Conservation (phyloP, 1,140 invertebrate genomes). For the Paramacrobiotus metropolitanus region DNA sequence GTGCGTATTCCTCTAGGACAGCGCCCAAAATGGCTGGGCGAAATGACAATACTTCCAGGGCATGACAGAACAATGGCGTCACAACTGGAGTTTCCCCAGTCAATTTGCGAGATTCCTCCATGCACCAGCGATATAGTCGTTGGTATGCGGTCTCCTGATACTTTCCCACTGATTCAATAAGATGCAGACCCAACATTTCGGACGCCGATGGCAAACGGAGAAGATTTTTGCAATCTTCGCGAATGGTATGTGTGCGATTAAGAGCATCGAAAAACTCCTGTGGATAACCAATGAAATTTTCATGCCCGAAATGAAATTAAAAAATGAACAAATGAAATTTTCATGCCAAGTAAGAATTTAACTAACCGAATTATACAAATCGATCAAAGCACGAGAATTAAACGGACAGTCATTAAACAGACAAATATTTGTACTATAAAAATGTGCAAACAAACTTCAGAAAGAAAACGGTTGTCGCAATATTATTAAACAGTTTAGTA, state of each 20-base stretch:
- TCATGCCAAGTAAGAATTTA: no score
- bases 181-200: neutral
- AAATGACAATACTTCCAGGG: neutral
- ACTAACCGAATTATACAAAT: no score
- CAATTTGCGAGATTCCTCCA: neutral
- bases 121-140: neutral
- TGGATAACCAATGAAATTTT: no score
- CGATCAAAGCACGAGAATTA: no score
- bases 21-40: neutral
- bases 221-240: neutral
- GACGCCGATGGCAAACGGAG: neutral
- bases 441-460: no score
- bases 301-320: no score
- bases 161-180: neutral
- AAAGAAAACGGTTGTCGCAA: no score
- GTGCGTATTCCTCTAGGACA: neutral
- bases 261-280: conserved; percentile 3
- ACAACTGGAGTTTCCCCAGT: neutral
- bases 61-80: neutral
- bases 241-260: neutral
- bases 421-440: no score
- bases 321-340: no score
- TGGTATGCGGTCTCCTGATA: neutral
- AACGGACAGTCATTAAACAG: no score
- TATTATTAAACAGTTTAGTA: no score